Conservation (phyloP, 1,140 invertebrate species). For the Aricia agestis region DNA sequence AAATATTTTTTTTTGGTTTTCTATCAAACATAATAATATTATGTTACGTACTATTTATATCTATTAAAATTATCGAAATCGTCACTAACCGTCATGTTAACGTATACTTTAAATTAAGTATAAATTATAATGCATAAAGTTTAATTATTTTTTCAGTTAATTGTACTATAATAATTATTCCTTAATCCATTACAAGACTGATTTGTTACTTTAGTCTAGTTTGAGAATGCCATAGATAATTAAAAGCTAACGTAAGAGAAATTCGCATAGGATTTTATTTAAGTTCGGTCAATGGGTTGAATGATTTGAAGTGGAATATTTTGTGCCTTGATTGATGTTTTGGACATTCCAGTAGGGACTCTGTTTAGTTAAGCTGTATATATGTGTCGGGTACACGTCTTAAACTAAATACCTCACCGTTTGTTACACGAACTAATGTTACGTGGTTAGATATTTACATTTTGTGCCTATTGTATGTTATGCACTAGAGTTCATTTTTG, state of each 20-base stretch:
- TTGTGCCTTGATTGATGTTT: slow-evolving; percentile 70
- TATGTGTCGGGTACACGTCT: slow-evolving; percentile 37
- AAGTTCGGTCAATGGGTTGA: slow-evolving; percentile 49
- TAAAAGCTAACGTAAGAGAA: slow-evolving; percentile 36
- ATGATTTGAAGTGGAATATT: slow-evolving; percentile 58
- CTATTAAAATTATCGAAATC: slow-evolving; percentile 5
- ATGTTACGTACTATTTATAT: not conserved
- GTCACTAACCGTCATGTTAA: slow-evolving; percentile 34
- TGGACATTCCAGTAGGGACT: slow-evolving; percentile 72
- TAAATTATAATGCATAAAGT: slow-evolving; percentile 40
- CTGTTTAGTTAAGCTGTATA: slow-evolving; percentile 34
- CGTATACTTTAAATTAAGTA: slow-evolving; percentile 39
- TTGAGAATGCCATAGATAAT: slow-evolving; percentile 74
- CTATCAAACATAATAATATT: not conserved
- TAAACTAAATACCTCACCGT: slow-evolving; percentile 53
- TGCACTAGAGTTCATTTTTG: slow-evolving; percentile 56
- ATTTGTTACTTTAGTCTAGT: slow-evolving; percentile 76
- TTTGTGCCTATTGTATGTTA: slow-evolving; percentile 70
- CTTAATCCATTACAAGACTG: slow-evolving; percentile 70
- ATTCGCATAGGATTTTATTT: slow-evolving; percentile 52
- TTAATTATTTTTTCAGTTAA: slow-evolving; percentile 42
- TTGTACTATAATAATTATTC: slow-evolving; percentile 55
- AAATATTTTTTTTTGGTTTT: not conserved
- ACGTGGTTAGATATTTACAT: slow-evolving; percentile 59
- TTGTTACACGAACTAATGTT: slow-evolving; percentile 63